phyloP scores from a whole-genome alignment of 2,888 invertebrate genomes.

The Platycnemis pennipes region DNA sequence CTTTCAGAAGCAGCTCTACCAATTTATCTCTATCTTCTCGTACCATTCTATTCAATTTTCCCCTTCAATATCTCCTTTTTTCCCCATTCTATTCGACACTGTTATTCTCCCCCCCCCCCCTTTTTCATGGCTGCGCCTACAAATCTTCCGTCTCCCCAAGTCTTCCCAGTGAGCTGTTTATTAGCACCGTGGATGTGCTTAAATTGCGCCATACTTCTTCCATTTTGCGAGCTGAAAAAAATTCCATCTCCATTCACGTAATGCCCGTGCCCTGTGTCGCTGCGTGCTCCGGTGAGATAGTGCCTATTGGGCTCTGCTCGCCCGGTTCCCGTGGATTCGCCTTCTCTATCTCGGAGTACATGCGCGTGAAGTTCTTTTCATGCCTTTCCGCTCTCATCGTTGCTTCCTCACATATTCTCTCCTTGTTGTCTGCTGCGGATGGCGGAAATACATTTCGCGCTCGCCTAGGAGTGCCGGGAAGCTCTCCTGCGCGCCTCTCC shows the following conservation, averaged over 20 bases:
- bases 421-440: not conserved
- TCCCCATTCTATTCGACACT: not conserved
- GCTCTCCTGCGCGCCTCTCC: not conserved
- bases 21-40: not conserved
- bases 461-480: constrained; percentile 11
- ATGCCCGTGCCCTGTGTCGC: not conserved
- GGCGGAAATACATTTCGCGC: constrained; percentile 22
- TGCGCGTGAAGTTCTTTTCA: constrained; percentile 8
- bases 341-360: not conserved
- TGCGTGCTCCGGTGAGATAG: not conserved
- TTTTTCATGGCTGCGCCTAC: not conserved
- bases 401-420: not conserved
- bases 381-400: not conserved
- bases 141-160: too few species aligned
- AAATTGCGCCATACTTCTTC: not conserved
- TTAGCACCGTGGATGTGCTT: not conserved
- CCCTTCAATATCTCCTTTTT: not conserved
- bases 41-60: not conserved
- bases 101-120: not conserved
- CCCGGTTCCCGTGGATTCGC: not conserved
- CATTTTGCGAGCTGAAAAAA: not conserved
- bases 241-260: not conserved
- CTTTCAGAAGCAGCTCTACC: too few species aligned
- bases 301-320: not conserved
- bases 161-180: not conserved